phyloP scores from a whole-genome alignment of 2,797 vertebrate species.

The Coracias cyanogaster region DNA sequence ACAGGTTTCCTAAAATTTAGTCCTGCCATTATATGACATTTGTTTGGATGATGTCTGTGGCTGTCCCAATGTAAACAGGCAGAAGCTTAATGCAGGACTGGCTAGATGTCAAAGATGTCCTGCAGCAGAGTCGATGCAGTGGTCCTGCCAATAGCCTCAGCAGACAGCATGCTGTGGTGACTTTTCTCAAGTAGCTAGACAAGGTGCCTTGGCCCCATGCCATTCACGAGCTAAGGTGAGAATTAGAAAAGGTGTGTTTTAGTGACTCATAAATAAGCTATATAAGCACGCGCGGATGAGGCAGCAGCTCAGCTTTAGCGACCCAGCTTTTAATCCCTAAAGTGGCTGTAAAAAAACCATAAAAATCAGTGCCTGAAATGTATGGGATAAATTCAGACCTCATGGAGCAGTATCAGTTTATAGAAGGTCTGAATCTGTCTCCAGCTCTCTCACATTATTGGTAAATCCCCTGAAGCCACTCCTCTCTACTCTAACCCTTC shows the following conservation, averaged over 20 bases:
- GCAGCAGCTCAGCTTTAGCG: background rate
- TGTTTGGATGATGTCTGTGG: background rate
- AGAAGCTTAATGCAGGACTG: background rate
- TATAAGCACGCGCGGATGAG: background rate
- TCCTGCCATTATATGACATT: background rate
- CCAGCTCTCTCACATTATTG: background rate
- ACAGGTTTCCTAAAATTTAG: background rate
- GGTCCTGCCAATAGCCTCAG: background rate
- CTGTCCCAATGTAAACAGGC: background rate
- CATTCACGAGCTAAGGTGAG: constrained; percentile 15
- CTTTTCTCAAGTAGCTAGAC: background rate
- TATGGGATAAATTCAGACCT: background rate
- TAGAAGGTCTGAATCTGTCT: background rate
- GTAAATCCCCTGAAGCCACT: background rate
- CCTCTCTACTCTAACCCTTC: background rate
- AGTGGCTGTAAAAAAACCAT: background rate
- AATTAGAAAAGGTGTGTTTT: constrained; percentile 39
- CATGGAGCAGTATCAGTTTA: background rate
- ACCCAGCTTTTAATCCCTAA: background rate
- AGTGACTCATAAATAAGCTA: constrained; percentile 36
- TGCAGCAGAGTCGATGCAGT: background rate
- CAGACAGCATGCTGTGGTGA: background rate
- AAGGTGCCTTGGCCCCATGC: background rate
- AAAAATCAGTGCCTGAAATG: background rate
- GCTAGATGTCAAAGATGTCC: background rate